Base-by-base conservation (phyloP, 2,888 invertebrate genomes). In the Harpalus rufipes region DNA sequence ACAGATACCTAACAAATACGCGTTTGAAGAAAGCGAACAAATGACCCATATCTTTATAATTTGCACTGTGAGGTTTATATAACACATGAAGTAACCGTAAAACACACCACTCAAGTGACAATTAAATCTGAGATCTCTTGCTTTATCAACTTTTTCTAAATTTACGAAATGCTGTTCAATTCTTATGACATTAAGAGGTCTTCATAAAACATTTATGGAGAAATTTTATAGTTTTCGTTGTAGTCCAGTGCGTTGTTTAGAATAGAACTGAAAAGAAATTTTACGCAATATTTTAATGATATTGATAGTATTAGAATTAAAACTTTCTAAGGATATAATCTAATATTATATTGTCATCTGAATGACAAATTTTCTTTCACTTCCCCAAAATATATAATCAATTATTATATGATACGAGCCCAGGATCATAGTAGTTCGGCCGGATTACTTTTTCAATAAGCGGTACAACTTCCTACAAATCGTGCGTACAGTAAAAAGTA, bases 91-190 rank as follows among this genome's bases (percentile, higher is more conserved):
- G 63, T 63, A 63, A 63, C 63, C 16, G 18, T 1, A 63, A 21
- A 21, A 21, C 63, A 21, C 63, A 10, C 25, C 16, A 63, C 8
- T 63, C 63, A 8, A 21, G 63, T 63, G 63, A 21, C 63, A 63
- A 63, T 63, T 63, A 63, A 63, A 63, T 10, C 21, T 63, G 10
- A 25, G 21, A 63, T 63, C 12, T 63, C 63, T 63, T 18, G 21
- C 63, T 63, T 63, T 63, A 63, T 63, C 63, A 63, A 21, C 63
- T 63, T 63, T 63, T 63, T 63, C 25, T 63, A 21, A 18, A 63
- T 63, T 63, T 63, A 25, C 63, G 63, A 63, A 63, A 63, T 21
- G 63, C 18, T 61, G 8, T 61, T 61, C 59, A 61, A 63, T 63
- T 63, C 25, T 63, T 18, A 21, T 63, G 63, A 63, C 63, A 63